These are phyloP conservation scores for Muscicapa striata DNA, from an alignment of 2,797 vertebrate genomes.

Conservation along the genomic window DNA sequence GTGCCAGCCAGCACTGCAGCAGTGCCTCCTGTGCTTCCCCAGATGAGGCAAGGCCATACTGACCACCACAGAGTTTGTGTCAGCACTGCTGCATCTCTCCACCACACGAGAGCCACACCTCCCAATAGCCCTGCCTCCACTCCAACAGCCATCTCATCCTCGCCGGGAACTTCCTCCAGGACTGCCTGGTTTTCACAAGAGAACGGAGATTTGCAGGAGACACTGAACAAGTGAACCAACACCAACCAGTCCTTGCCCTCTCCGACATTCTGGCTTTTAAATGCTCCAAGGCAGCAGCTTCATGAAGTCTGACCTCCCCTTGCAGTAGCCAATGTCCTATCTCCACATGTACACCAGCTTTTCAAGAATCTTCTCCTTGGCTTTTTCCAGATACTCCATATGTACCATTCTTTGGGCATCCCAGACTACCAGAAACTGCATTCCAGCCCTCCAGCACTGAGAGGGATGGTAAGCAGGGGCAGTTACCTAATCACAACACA, in stretches of 20 bases:
- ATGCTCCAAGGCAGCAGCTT: background rate
- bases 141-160: background rate
- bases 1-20: background rate
- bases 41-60: background rate
- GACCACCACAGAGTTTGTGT: rapidly evolving
- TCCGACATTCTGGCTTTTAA: background rate
- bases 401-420: background rate
- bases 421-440: background rate
- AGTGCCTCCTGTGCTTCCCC: background rate
- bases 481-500: background rate
- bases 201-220: background rate
- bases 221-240: background rate
- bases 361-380: background rate
- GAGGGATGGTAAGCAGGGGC: background rate
- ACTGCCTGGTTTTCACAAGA: background rate
- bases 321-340: background rate
- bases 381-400: background rate
- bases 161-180: background rate
- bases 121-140: background rate
- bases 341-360: background rate
- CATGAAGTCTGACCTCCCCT: background rate
- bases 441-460: background rate
- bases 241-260: background rate
- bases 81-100: background rate
- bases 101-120: background rate